Conservation (phyloP, 2,888 invertebrate genomes). For the Sarcophaga rosellei region DNA sequence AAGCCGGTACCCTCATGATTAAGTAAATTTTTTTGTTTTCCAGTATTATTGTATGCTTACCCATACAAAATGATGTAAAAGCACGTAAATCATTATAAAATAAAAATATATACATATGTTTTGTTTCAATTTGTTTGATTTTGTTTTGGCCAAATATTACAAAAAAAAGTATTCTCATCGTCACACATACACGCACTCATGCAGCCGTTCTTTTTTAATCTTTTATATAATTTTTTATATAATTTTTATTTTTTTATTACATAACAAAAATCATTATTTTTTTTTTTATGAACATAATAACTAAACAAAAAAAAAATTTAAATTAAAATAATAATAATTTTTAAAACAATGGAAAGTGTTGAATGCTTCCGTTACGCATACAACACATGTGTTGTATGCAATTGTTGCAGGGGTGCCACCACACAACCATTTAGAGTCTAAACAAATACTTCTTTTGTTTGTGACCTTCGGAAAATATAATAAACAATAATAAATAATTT, state of each 20-base stretch:
- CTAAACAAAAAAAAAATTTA: slow-evolving; percentile 6
- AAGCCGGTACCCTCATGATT: slow-evolving; percentile 53
- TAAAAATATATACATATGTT: not conserved
- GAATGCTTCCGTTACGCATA: slow-evolving; percentile 37
- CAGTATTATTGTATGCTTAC: slow-evolving; percentile 6
- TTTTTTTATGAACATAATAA: not conserved
- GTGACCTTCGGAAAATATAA: slow-evolving; percentile 40
- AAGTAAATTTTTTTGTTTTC: slow-evolving; percentile 23
- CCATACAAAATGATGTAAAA: slow-evolving; percentile 30
- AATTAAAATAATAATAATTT: slow-evolving; percentile 1
- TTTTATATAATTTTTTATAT: not conserved
- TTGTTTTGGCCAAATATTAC: not conserved
- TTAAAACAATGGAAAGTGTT: slow-evolving; percentile 14
- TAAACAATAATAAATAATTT: slow-evolving; percentile 31
- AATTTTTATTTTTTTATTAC: not conserved
- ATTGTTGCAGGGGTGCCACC: slow-evolving; percentile 38
- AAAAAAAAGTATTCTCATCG: slow-evolving; percentile 10
- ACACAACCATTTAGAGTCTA: slow-evolving; percentile 22
- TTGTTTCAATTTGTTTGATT: not conserved
- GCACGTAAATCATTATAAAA: slow-evolving; percentile 5
- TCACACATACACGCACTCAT: not conserved
- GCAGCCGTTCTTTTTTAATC: slow-evolving; percentile 15
- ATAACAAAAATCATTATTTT: not conserved
- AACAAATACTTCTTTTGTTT: not conserved
- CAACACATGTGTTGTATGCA: slow-evolving; percentile 6